Evolutionary conservation across 2,888 invertebrate genomes (phyloP), one percentile per base, ranked within the genome.

Genomic region (Eugnorisma glareosa): DNA sequence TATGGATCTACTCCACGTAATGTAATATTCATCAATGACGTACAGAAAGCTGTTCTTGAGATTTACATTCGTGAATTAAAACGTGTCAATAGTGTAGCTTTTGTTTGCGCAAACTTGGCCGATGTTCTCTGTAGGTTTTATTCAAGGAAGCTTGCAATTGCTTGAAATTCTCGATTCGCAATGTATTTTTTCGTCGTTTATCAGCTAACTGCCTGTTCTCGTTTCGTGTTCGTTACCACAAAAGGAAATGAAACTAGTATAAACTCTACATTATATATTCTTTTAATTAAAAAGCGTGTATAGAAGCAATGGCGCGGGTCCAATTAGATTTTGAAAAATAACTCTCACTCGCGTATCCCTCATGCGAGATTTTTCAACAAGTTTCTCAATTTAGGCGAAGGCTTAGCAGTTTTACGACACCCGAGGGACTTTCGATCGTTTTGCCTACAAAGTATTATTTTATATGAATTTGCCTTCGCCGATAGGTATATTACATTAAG

Each of bases 381-480:
- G 93, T 94, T 94, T 94, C 94, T 93, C 93, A 94, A 95, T 95
- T 94, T 94, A 91, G 93, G 90, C 89, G 92, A 92, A 93, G 94
- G 94, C 92, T 94, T 94, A 94, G 92, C 93, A 93, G 93, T 94
- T 95, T 94, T 95, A 95, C 91, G 93, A 90, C 89, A 88, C 94
- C 90, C 93, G 79, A 82, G 94, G 92, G 95, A 92, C 89, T 84
- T 90, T 90, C 93, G 92, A 95, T 94, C 94, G 94, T 90, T 94
- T 94, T 93, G 93, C 94, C 93, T 94, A 92, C 93, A 93, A 94
- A 94, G 93, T 95, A 94, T 94, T 94, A 94, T 94, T 94, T 94
- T 94, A 94, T 95, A 93, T 92, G 93, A 94, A 94, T 93, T 85
- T 92, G 91, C 91, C 91, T 91, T 87, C 82, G 89, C 90, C 90